Evolutionary conservation across 1,140 invertebrate species (phyloP), one percentile per base, ranked within the genome.

Genomic region (Rhagoletis pomonella): DNA sequence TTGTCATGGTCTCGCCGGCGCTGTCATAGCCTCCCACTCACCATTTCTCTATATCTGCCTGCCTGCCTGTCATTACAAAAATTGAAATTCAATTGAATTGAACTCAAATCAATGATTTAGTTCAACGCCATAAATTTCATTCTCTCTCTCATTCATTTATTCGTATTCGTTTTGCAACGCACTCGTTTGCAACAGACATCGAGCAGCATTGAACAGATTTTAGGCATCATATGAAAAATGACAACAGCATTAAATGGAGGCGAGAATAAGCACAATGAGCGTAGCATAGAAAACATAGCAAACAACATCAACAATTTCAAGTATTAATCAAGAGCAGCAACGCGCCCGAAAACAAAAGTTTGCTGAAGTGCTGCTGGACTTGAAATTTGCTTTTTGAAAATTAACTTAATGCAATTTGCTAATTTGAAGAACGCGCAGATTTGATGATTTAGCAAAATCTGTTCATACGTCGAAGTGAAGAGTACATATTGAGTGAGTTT

Each of bases 61-160:
- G 2, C 58, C 50, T 14, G 84, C 17, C 58, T 86, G 58, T 67
- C 86, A 86, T 50, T 86, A 65, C 59, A 44, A 86, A 85, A 67
- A 86, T 86, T 67, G 60, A 50, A 86, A 67, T 86, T 65, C 86
- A 86, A 86, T 86, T 86, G 86, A 86, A 86, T 85, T 62, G 84
- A 10, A 81, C 47, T 50, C 42, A 50, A 81, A 81, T 81, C 44
- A 81, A 81, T 81, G 73, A 81, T 81, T 81, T 81, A 81, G 55
- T 81, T 58, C 47, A 47, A 55, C 19, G 73, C 73, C n/a, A 55
- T 81, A 81, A 81, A 81, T 81, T 81, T 81, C 14, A 12, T 77
- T 17, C 62, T 12, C 17, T 17, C 17, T 4, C 10, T 55, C 73
- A 55, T 73, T 73, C 67, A 58, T 81, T 81, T 55, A 14, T n/a